These are phyloP conservation scores for Pseudochaenichthys georgianus DNA, from an alignment of 2,797 vertebrate genomes.

Conservation along the genomic window DNA sequence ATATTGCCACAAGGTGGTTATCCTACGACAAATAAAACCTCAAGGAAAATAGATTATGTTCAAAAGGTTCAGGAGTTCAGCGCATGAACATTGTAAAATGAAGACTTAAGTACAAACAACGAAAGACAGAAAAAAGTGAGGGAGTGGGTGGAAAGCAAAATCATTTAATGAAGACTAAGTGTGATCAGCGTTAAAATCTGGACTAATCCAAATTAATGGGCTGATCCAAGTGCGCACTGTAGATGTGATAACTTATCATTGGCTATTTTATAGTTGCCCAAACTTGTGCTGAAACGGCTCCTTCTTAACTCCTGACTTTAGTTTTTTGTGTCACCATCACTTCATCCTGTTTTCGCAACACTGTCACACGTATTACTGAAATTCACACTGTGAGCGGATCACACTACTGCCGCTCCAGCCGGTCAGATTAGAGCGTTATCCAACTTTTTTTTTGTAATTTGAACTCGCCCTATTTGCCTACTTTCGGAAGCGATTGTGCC, in stretches of 20 bases:
- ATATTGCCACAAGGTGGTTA: no score
- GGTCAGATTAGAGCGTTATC: slow-evolving; percentile 9
- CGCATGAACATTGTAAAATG: not conserved
- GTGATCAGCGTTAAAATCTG: not conserved
- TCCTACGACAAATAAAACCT: not conserved
- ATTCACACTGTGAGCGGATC: slow-evolving; percentile 3
- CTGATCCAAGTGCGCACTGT: not conserved
- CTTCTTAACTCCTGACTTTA: not conserved
- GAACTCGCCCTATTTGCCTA: not conserved
- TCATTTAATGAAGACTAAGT: not conserved
- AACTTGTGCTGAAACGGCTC: slow-evolving; percentile 22
- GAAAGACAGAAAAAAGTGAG: not conserved
- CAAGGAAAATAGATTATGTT: not conserved
- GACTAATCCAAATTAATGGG: not conserved
- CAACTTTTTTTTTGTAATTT: not conserved
- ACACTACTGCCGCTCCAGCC: not conserved
- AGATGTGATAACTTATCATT: not conserved
- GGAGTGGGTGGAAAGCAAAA: not conserved
- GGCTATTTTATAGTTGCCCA: not conserved
- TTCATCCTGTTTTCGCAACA: not conserved
- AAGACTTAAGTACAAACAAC: no score
- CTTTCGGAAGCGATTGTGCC: not conserved
- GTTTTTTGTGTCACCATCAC: not conserved
- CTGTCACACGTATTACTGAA: slow-evolving; percentile 4
- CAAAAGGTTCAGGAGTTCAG: slow-evolving; percentile 5